These are phyloP conservation scores for Sebastes minor DNA, from an alignment of 2,797 vertebrate species.

Conservation along the genomic window DNA sequence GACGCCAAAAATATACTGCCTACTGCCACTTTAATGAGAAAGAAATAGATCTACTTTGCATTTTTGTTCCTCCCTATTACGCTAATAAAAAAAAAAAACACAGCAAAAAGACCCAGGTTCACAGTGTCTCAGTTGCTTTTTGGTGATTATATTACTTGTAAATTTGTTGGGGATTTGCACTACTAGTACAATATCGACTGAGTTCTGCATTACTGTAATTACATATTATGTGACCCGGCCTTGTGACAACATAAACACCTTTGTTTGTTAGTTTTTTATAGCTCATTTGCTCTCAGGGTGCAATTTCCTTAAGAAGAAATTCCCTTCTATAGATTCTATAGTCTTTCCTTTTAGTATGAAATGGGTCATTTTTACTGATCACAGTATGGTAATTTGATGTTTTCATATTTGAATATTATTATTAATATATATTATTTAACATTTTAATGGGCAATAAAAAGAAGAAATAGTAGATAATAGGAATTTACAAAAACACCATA, in stretches of 20 bases:
- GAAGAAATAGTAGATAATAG: no score
- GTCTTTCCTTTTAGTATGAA: not conserved
- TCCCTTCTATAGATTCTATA: no score
- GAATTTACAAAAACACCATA: no score
- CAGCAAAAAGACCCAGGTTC: not conserved
- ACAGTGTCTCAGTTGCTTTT: not conserved
- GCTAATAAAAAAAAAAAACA: not conserved
- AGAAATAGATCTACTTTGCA: not conserved
- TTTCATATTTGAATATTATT: no score
- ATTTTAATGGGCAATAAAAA: no score
- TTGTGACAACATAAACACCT: not conserved
- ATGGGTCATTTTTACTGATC: not conserved
- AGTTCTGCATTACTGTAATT: not conserved
- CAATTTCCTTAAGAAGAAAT: not conserved
- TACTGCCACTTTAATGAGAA: no score
- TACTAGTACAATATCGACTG: not conserved
- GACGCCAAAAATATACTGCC: no score
- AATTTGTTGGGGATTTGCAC: not conserved
- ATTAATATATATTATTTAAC: no score
- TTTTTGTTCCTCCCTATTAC: not conserved
- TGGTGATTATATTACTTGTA: not conserved
- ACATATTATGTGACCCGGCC: not conserved
- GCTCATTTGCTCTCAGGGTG: not conserved
- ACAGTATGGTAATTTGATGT: not conserved
- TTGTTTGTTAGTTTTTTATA: not conserved